Evolutionary conservation across 2,888 invertebrate genomes (phyloP).

Genomic region (Hirtodrosophila duncani): DNA sequence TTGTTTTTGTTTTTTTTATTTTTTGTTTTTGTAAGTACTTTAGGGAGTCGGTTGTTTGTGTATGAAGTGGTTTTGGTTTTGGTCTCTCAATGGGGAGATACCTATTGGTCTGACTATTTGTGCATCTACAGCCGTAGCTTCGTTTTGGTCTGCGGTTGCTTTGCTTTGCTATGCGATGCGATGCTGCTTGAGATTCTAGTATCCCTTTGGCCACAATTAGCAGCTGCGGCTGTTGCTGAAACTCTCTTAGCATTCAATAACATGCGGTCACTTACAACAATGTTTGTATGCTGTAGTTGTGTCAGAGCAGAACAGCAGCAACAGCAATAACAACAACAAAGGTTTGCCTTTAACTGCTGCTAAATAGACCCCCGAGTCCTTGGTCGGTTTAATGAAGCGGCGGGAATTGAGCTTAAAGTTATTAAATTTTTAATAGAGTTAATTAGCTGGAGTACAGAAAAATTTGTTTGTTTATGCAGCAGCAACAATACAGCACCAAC

Average conservation of each 20-base stretch:
- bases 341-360: background rate
- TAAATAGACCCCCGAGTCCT: slow-evolving; percentile 22
- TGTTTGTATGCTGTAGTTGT: too few relatives aligned
- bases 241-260: slow-evolving; percentile 41
- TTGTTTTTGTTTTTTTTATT: slow-evolving; percentile 28
- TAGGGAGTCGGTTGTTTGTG: background rate
- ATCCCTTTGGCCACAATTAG: slow-evolving; percentile 45
- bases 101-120: background rate
- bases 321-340: slow-evolving; percentile 2
- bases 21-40: slow-evolving; percentile 12
- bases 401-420: slow-evolving; percentile 55
- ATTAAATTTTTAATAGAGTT: slow-evolving; percentile 66
- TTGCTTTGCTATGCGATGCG: too few relatives aligned
- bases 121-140: background rate
- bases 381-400: slow-evolving; percentile 36
- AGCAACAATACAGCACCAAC: slow-evolving; percentile 15
- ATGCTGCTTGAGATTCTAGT: slow-evolving; percentile 4
- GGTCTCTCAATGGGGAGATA: slow-evolving; percentile 7
- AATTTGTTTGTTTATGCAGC: slow-evolving; percentile 64
- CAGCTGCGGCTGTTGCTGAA: slow-evolving; percentile 36
- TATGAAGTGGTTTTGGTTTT: slow-evolving; percentile 1
- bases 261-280: slow-evolving; percentile 40
- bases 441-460: slow-evolving; percentile 42
- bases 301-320: background rate
- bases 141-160: slow-evolving; percentile 32